Evolutionary conservation across 2,113 vertebrate species (phyloP), one percentile per base, ranked within the genome.

Genomic region (Porphyrio hochstetteri): DNA sequence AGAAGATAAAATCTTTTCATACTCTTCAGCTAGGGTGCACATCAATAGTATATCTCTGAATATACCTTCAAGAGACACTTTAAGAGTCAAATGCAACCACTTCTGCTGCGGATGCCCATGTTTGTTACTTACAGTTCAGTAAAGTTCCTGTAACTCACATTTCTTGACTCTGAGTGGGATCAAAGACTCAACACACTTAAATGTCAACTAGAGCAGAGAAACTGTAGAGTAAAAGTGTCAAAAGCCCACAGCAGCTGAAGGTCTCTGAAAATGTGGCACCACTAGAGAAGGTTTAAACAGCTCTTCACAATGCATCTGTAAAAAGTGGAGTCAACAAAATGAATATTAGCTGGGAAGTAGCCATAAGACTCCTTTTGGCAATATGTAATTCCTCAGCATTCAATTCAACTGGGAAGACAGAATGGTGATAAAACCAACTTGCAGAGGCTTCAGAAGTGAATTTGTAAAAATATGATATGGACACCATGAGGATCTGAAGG

Each of bases 321-420:
- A 83, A 52, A 74, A 86, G 64, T 35, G 23, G 12, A 80, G 46
- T 81, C 95, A 95, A 90, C 80, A 94, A 83, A 95, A 88, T 59
- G 46, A 86, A 1, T 77, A 92, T 63, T 65, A 63, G 27, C 60
- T 92, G 65, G 67, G 52, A 94, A 19, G 50, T 1, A 64, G 89
- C 78, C 84, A 89, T 57, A 82, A 81, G 83, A 68, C 38, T 86
- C 75, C 42, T 87, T 69, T 72, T 82, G 59, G 78, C 42, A 87
- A 24, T 75, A 48, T 33, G 35, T 75, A 69, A 36, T 57, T 85
- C 63, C 55, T 87, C 61, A 79, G 65, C 24, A 57, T 82, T 89
- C 70, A 57, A 8, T 91, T 63, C 81, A 69, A 56, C 48, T 17
- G n/a, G 55, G 53, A 82, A 89, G 65, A 71, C 18, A 68, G 46